Conservation (phyloP, 2,113 vertebrate species). For the Ceratotherium simum region DNA sequence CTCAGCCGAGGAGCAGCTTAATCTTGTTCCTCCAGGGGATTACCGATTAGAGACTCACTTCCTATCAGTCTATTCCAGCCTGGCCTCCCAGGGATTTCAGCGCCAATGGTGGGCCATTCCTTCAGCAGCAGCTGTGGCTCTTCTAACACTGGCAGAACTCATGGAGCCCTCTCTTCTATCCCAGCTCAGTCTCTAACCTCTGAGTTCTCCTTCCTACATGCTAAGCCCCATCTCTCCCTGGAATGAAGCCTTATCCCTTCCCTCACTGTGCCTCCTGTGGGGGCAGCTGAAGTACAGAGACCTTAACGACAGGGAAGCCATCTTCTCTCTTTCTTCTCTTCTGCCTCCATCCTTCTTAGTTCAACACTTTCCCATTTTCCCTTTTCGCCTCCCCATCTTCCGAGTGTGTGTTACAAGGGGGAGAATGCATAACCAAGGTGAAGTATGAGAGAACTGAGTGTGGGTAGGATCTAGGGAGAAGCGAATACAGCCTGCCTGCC, state of each 20-base stretch:
- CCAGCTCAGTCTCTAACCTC: background rate
- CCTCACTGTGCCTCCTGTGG: background rate
- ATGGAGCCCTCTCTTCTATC: background rate
- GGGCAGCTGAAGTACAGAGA: background rate
- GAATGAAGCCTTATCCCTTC: background rate
- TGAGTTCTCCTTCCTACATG: background rate
- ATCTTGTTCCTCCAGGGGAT: background rate
- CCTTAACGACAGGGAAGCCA: background rate
- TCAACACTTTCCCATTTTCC: background rate
- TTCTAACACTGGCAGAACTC: background rate
- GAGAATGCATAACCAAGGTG: background rate
- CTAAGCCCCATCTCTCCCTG: background rate
- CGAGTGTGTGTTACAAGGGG: background rate
- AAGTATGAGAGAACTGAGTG: background rate
- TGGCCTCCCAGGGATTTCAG: background rate
- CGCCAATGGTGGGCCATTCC: rapidly evolving
- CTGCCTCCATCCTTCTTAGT: constrained; percentile 6
- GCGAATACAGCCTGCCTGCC: background rate
- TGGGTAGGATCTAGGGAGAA: background rate
- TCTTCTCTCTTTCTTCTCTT: background rate
- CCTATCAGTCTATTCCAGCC: background rate
- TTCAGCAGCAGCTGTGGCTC: background rate
- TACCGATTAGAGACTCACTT: background rate
- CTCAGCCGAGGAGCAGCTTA: background rate
- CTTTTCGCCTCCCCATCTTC: background rate